Evolutionary conservation across 2,113 vertebrate species (phyloP).

Genomic region (Festucalex cinctus): DNA sequence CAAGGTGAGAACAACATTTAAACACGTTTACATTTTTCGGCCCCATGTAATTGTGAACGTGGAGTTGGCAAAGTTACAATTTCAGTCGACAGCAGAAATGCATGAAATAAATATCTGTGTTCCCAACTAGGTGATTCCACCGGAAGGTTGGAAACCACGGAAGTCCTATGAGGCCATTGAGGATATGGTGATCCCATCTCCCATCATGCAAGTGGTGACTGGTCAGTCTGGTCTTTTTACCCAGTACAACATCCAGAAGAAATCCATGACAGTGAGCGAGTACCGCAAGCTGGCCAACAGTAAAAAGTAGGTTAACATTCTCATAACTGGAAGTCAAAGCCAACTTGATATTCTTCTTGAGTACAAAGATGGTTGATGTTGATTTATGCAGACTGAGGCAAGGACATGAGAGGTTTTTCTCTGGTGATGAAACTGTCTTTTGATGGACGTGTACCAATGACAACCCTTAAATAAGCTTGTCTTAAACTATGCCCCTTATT

Average conservation of each 20-base stretch:
- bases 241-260: constrained; percentile 99
- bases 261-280: constrained; percentile 92
- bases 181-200: constrained; percentile 92
- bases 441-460: too few species aligned
- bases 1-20: constrained; percentile 76
- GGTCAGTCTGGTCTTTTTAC: constrained; percentile 96
- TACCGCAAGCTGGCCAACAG: constrained; percentile 93
- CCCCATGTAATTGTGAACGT: not conserved
- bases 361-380: not conserved
- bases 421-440: too few species aligned
- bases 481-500: too few species aligned
- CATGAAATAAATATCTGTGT: not conserved
- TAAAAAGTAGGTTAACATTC: constrained; percentile 80
- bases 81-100: not conserved
- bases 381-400: too few species aligned
- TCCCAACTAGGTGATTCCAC: constrained; percentile 69
- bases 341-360: not conserved
- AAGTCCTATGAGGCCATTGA: constrained; percentile 88
- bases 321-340: not conserved
- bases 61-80: not conserved
- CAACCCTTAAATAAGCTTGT: too few species aligned
- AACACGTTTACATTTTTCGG: not conserved
- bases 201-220: constrained; percentile 95
- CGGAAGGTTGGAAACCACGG: constrained; percentile 91
- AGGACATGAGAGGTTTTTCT: too few species aligned